These are phyloP conservation scores for Apostichopus leukothele DNA, from an alignment of 53 echinoderm and acorn worm species.

Conservation along the genomic window DNA sequence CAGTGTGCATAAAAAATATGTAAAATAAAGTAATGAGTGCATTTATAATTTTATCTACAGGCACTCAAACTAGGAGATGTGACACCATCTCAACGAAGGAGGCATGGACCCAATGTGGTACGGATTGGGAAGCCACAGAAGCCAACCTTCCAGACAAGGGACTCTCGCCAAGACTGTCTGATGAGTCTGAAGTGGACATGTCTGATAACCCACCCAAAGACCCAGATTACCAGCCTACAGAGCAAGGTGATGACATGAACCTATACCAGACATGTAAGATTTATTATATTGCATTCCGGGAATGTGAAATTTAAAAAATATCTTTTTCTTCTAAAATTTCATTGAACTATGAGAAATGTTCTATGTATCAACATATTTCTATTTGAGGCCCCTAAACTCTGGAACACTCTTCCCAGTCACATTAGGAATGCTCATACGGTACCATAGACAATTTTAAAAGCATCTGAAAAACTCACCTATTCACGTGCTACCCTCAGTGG, in stretches of 20 bases:
- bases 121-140: background rate
- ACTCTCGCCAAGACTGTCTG: background rate
- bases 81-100: background rate
- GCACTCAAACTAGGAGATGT: constrained; percentile 11
- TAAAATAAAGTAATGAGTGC: background rate
- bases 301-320: no score
- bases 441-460: no score
- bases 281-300: background rate
- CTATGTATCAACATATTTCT: no score
- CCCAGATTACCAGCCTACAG: background rate
- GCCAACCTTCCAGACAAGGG: background rate
- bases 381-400: no score
- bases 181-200: background rate
- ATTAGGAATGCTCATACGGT: no score
- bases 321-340: background rate
- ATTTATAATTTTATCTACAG: background rate
- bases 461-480: no score
- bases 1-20: no score
- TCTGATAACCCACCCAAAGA: background rate
- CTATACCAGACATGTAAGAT: constrained; percentile 24
- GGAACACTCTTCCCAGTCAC: no score
- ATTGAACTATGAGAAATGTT: background rate
- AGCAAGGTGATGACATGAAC: background rate
- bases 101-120: background rate
- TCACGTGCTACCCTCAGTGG: no score